Evolutionary conservation across 1,140 invertebrate species (phyloP).

Genomic region (Scaptodrosophila lebanonensis): DNA sequence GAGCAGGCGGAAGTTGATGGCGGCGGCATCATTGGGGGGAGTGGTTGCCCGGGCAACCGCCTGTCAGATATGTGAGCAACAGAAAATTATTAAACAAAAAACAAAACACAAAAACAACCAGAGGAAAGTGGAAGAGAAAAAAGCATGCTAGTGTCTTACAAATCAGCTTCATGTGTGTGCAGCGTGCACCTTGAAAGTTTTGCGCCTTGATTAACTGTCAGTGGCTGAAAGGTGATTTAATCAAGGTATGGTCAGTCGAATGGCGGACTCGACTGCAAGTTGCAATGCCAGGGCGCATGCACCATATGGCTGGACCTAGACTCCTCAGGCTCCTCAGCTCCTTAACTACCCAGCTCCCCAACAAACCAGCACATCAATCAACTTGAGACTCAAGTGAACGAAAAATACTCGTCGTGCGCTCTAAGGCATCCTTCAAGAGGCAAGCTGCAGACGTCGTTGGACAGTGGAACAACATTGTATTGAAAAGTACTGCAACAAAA

Average conservation of each 20-base stretch:
- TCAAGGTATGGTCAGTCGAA: constrained; percentile 38
- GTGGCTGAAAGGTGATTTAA: constrained; percentile 74
- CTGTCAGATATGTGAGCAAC: not conserved
- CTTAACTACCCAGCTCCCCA: constrained; percentile 9
- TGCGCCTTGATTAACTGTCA: constrained; percentile 71
- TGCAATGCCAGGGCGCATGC: constrained; percentile 17
- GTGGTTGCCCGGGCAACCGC: constrained; percentile 41
- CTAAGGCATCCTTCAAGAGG: constrained; percentile 47
- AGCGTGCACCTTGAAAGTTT: constrained; percentile 62
- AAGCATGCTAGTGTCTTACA: not conserved
- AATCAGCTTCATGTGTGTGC: not conserved
- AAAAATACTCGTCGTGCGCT: constrained; percentile 5
- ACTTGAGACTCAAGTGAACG: constrained; percentile 52
- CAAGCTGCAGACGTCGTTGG: no score
- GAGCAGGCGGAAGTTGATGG: constrained; percentile 72
- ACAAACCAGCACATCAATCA: constrained; percentile 68
- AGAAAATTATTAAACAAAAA: no score
- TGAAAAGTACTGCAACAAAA: no score
- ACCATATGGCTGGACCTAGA: constrained; percentile 31
- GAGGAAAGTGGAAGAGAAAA: not conserved
- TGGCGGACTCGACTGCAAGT: constrained; percentile 2
- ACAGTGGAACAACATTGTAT: no score
- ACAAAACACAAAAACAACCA: constrained; percentile 11
- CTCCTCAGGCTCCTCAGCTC: constrained; percentile 9
- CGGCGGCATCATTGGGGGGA: constrained; percentile 31